Base-by-base conservation (phyloP, 2,888 invertebrate genomes). In the Lithophane ornitopus region DNA sequence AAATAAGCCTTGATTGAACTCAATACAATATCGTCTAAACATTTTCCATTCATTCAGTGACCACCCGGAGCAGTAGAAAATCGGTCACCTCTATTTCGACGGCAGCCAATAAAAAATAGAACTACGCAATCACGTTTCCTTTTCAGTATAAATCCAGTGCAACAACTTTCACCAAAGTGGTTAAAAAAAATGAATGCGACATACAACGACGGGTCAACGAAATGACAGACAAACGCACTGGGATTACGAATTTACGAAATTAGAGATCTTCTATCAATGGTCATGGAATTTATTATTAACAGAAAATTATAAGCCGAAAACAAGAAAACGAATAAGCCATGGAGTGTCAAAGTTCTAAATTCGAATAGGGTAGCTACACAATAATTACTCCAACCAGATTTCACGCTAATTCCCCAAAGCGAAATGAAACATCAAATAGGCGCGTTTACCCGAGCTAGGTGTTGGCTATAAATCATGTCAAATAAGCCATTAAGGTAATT, bases 401-500 rank as follows among this genome's bases (percentile, higher is more conserved):
- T 71, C 65, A 82, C 58, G 62, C 70, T 85, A 82, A 85, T 83
- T 78, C 70, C 82, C 69, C 19, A 61, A 82, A 78, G 77, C 59
- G 46, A 69, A 77, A 74, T 84, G 82, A 82, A 82, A 82, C 85
- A 85, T 82, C 81, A 84, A 84, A 82, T 78, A 82, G 85, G 70
- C 85, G 70, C 74, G 62, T 85, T 85, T 77, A 76, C 76, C 65
- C 65, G 41, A 83, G 84, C 86, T 87, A 85, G 89, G 88, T 90
- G 89, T 90, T 89, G 77, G 71, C 81, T 85, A 89, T 92, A 92
- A 93, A 92, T 93, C 92, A 92, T 88, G 90, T 89, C 89, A 89
- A 91, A 92, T 92, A 92, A 90, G 88, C 92, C 90, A 92, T 92
- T 92, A 92, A 89, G 80, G 89, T 92, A 91, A 93, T 93, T 92